Evolutionary conservation across 2,888 invertebrate species (phyloP).

Genomic region (Idaea dimidiata): DNA sequence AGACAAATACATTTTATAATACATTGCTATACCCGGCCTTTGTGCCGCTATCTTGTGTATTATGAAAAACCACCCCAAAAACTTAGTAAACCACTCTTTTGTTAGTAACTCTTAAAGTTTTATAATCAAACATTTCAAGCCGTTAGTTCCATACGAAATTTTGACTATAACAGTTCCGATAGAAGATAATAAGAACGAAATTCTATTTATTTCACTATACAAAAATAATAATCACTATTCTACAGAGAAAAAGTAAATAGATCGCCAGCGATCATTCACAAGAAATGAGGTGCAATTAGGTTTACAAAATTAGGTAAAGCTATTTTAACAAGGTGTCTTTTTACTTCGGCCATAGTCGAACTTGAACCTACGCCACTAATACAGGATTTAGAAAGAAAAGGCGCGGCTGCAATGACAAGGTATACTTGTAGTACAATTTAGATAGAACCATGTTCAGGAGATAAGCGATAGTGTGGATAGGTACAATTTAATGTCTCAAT

Average conservation of each 20-base stretch:
- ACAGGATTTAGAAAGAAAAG: neutral
- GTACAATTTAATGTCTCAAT: neutral
- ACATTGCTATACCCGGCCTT: conserved; percentile 77
- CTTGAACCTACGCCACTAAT: conserved; percentile 20
- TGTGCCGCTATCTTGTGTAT: conserved; percentile 41
- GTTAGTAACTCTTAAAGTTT: conserved; percentile 73
- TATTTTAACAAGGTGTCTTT: conserved; percentile 57
- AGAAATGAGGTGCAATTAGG: conserved; percentile 74
- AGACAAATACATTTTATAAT: conserved; percentile 37
- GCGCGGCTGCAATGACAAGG: neutral
- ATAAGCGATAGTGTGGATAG: neutral
- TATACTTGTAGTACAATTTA: neutral
- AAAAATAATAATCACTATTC: conserved; percentile 65
- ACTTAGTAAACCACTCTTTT: conserved; percentile 71
- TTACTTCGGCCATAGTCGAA: conserved; percentile 36
- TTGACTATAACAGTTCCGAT: conserved; percentile 52
- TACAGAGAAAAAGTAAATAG: conserved; percentile 71
- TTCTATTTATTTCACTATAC: conserved; percentile 48
- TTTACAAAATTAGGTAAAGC: conserved; percentile 69
- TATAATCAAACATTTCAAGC: conserved; percentile 68
- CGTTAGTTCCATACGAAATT: conserved; percentile 71
- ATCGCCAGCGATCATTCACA: conserved; percentile 76
- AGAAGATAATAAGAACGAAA: conserved; percentile 59
- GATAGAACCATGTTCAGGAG: neutral
- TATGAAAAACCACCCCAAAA: conserved; percentile 31